Base-by-base conservation (phyloP, 2,888 invertebrate species). In the Diloba caeruleocephala region DNA sequence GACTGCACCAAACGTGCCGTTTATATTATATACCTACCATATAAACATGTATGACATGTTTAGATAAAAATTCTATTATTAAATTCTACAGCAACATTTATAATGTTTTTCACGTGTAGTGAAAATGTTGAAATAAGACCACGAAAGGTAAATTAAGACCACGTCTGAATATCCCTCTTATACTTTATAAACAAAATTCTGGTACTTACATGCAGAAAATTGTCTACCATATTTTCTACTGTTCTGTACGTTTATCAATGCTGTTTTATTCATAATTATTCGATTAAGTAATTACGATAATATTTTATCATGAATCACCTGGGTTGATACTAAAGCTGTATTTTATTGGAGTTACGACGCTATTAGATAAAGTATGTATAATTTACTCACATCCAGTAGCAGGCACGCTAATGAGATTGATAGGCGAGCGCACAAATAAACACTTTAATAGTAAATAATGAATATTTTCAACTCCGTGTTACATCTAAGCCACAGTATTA, bases 311-410 rank as follows among this genome's bases (percentile, higher is more conserved):
- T 32, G 7, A 9, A 32, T 51, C 41, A 41, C 25, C 26, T 56
- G 37, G 23, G 17, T 43, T 43, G 45, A 31, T 61, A 33, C 8
- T 37, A 34, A 15, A 15, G 8, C 31, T 32, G 25, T 43, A 43
- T 29, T 43, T 34, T n/a, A 14, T 39, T 17, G 13, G 23, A 23
- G 17, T 15, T 32, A 25, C 15, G 10, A 34, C 28, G 15, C 9
- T 48, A 34, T 28, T 52, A 45, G 51, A 61, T 70, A 56, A 59
- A 54, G 45, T 48, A 43, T 32, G 29, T 53, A 49, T 53, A 41
- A 49, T 36, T 42, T 32, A 15, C 23, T 36, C 17, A 50, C 33
- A 44, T 19, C 26, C 68, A 71, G 68, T 69, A 28, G 34, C 43
- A 32, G 38, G 29, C 63, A 36, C 4, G 21, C 49, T 41, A 36